These are phyloP conservation scores for Propithecus perrieri DNA, from an alignment of 2,797 vertebrate species.

Conservation along the genomic window DNA sequence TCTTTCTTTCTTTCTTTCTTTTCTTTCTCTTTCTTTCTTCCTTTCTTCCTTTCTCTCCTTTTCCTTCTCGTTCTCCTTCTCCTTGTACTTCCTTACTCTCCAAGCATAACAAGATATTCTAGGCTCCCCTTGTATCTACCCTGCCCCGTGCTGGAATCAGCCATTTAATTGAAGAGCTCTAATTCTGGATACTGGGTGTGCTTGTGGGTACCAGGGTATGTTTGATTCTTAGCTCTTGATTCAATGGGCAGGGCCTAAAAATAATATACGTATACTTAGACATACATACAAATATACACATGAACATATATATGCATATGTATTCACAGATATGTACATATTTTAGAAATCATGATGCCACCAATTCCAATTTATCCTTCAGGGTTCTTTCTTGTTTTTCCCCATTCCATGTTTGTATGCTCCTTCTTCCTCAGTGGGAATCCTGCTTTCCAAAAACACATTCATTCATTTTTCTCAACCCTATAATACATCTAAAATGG, in stretches of 20 bases:
- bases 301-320: background rate
- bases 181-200: background rate
- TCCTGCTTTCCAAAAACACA: background rate
- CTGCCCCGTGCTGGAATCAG: background rate
- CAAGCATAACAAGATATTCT: background rate
- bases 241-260: background rate
- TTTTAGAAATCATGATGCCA: background rate
- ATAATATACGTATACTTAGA: background rate
- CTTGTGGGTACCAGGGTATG: background rate
- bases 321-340: background rate
- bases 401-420: background rate
- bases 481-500: background rate
- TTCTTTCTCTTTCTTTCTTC: accelerated
- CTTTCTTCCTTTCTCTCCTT: background rate
- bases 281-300: background rate
- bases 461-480: background rate
- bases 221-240: background rate
- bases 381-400: background rate
- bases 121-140: background rate
- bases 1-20: no score
- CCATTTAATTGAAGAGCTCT: background rate
- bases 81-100: background rate
- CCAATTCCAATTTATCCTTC: background rate
- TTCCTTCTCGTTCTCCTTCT: background rate
- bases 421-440: background rate